Evolutionary conservation across 2,797 vertebrate genomes (phyloP).

Genomic region (Chaetophractus vellerosus): DNA sequence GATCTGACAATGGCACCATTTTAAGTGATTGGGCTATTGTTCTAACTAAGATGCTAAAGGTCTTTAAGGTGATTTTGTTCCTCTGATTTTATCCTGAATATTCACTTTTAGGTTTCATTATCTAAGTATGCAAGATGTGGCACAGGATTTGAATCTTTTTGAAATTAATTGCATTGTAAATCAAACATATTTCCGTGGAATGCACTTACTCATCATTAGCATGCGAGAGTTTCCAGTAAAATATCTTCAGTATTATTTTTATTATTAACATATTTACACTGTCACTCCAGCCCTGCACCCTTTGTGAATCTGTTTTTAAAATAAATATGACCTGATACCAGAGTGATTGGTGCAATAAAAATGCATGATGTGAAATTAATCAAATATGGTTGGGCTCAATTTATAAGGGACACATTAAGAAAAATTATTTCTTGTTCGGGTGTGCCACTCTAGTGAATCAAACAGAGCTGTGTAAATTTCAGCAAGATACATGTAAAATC

Average conservation of each 20-base stretch:
- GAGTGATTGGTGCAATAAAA: conserved; percentile 87
- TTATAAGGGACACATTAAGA: conserved; percentile 88
- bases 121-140: conserved; percentile 70
- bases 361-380: conserved; percentile 86
- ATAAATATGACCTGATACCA: conserved; percentile 87
- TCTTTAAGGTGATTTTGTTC: conserved; percentile 70
- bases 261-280: conserved; percentile 87
- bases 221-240: conserved; percentile 84
- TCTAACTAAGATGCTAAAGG: conserved; percentile 64
- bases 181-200: conserved; percentile 78
- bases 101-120: conserved; percentile 81
- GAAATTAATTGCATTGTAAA: conserved; percentile 85
- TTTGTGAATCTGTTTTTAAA: conserved; percentile 87
- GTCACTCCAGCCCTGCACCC: conserved; percentile 80
- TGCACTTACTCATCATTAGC: conserved; percentile 84
- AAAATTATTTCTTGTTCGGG: conserved; percentile 87
- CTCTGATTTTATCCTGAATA: conserved; percentile 69
- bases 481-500: conserved; percentile 87
- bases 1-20: conserved; percentile 11
- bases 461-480: conserved; percentile 83
- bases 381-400: conserved; percentile 85
- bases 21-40: conserved; percentile 69
- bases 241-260: conserved; percentile 85
- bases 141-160: conserved; percentile 79
- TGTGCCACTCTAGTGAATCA: conserved; percentile 87